These are phyloP conservation scores for Embidobia sp. DNA, from an alignment of 2,888 invertebrate genomes.

Conservation along the genomic window DNA sequence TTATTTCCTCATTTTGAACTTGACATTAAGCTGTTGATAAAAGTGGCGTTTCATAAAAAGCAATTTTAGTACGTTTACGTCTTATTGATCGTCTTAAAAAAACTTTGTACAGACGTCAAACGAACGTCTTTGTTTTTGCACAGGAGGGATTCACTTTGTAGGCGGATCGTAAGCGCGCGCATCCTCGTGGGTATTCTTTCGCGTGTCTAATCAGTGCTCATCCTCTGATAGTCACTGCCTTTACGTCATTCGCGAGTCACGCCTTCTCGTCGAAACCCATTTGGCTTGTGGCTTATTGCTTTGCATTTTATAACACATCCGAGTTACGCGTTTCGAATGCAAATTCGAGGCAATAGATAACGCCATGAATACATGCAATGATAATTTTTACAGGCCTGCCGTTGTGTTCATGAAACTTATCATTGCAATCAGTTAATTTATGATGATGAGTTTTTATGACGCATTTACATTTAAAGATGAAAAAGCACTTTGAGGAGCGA, in stretches of 20 bases:
- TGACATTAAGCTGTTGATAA: too few relatives aligned
- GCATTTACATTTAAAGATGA: slow-evolving; percentile 28
- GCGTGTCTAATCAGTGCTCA: slow-evolving; percentile 74
- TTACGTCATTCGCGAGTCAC: slow-evolving; percentile 67
- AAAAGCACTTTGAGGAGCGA: slow-evolving; percentile 1
- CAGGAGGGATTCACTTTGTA: too few relatives aligned
- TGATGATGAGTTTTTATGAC: slow-evolving; percentile 55
- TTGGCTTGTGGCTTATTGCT: too few relatives aligned
- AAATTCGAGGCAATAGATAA: slow-evolving; percentile 49
- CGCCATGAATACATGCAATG: slow-evolving; percentile 38
- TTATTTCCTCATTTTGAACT: too few relatives aligned
- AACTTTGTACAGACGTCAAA: too few relatives aligned
- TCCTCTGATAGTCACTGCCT: slow-evolving; percentile 70
- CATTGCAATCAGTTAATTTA: slow-evolving; percentile 54
- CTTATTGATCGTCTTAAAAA: too few relatives aligned
- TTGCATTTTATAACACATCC: slow-evolving; percentile 2
- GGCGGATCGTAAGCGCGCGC: slow-evolving; percentile 75
- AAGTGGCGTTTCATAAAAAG: too few relatives aligned
- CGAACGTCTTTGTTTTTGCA: too few relatives aligned
- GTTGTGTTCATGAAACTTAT: slow-evolving; percentile 52
- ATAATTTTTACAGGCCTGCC: slow-evolving; percentile 41
- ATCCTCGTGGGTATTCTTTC: slow-evolving; percentile 68
- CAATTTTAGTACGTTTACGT: too few relatives aligned
- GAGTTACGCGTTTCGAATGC: slow-evolving; percentile 35
- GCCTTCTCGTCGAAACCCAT: too few relatives aligned